phyloP scores from a whole-genome alignment of 2,888 invertebrate species.

The Ophion obscuratus region DNA sequence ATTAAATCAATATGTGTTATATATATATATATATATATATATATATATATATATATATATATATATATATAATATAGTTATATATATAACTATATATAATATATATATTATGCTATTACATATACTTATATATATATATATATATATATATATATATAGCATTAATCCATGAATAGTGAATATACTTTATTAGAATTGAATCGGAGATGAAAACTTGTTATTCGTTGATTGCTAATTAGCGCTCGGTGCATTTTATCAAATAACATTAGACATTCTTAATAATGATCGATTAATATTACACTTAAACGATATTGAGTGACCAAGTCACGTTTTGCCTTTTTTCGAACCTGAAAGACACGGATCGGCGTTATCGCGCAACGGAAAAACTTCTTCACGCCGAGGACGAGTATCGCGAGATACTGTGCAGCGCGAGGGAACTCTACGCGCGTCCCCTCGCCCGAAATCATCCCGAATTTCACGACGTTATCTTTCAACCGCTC shows the following conservation, averaged over 20 bases:
- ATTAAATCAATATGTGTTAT: too few species aligned
- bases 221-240: background rate
- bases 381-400: slow-evolving; percentile 84
- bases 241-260: too few species aligned
- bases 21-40: too few species aligned
- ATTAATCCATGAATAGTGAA: background rate
- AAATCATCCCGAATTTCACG: slow-evolving; percentile 81
- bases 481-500: slow-evolving; percentile 81
- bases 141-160: too few species aligned
- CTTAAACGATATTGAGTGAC: background rate
- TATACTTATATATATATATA: too few species aligned
- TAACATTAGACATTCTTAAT: background rate
- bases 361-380: slow-evolving; percentile 82
- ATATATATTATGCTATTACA: too few species aligned
- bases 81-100: too few species aligned
- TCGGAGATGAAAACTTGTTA: background rate
- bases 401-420: slow-evolving; percentile 84
- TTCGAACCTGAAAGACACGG: slow-evolving; percentile 76
- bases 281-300: background rate
- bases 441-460: slow-evolving; percentile 87
- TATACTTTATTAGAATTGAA: background rate
- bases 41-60: too few species aligned
- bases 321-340: background rate
- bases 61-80: too few species aligned
- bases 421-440: slow-evolving; percentile 87